A percentile compares a stretch with the other conserved stretches of the same genome.
Conservation (phyloP, 2,888 invertebrate genomes). For the Thyatira batis region DNA sequence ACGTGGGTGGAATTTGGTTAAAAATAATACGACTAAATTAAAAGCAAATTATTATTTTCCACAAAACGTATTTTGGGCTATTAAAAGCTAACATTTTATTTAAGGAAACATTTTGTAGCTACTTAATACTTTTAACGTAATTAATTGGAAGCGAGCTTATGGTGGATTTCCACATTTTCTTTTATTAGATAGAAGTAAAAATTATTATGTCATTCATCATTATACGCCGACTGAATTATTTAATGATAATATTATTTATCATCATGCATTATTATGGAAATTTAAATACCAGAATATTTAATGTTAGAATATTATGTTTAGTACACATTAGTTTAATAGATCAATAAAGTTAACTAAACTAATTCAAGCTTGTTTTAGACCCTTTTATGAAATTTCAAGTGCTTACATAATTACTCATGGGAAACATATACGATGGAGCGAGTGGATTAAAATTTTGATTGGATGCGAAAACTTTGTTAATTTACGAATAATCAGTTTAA, state of each 20-base stretch:
- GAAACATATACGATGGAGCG: constrained; percentile 19
- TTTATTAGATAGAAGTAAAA: too few relatives aligned
- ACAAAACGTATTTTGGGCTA: not conserved
- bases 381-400: constrained; percentile 19
- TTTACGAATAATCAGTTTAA: constrained; percentile 1
- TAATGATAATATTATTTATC: too few relatives aligned
- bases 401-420: constrained; percentile 32
- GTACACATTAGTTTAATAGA: constrained; percentile 27
- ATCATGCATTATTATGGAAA: too few relatives aligned
- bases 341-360: constrained; percentile 31
- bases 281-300: too few relatives aligned
- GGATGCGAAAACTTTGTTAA: constrained; percentile 1
- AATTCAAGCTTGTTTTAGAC: constrained; percentile 12
- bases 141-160: not conserved
- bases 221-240: too few relatives aligned
- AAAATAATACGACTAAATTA: constrained; percentile 22
- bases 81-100: not conserved
- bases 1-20: constrained; percentile 18
- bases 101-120: not conserved
- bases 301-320: too few relatives aligned
- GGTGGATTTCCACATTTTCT: too few relatives aligned
- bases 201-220: too few relatives aligned
- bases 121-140: not conserved
- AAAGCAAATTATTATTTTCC: constrained; percentile 15
- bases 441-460: constrained; percentile 33